phyloP scores from a whole-genome alignment of 1,140 invertebrate species.

The Drosophila setifemur region DNA sequence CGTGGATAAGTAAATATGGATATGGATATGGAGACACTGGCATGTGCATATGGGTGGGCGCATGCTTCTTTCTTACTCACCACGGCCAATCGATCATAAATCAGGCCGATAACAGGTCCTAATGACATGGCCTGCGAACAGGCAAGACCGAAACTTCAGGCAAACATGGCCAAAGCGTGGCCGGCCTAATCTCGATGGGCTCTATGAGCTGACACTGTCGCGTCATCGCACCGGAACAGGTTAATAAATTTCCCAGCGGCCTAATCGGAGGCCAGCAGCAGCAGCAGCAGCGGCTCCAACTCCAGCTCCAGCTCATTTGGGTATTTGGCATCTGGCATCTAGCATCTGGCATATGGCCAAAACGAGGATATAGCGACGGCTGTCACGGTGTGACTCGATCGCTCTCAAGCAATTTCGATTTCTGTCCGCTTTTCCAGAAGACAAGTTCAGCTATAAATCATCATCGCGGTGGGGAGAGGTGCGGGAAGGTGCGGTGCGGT shows the following conservation, averaged over 20 bases:
- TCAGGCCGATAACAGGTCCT: slow-evolving; percentile 29
- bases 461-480: slow-evolving; percentile 50
- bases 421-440: slow-evolving; percentile 55
- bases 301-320: slow-evolving; percentile 40
- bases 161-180: slow-evolving; percentile 41
- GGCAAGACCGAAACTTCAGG: slow-evolving; percentile 5
- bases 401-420: slow-evolving; percentile 55
- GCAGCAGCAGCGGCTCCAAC: slow-evolving; percentile 36
- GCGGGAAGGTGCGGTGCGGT: not conserved
- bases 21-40: not conserved
- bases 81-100: slow-evolving; percentile 46
- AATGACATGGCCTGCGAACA: slow-evolving; percentile 11
- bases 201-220: slow-evolving; percentile 47
- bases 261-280: slow-evolving; percentile 27
- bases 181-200: slow-evolving; percentile 53
- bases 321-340: slow-evolving; percentile 22
- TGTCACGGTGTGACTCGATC: slow-evolving; percentile 25
- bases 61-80: slow-evolving; percentile 19
- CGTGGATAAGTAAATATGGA: not conserved
- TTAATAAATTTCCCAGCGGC: slow-evolving; percentile 72
- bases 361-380: not conserved
- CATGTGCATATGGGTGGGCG: not conserved
- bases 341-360: slow-evolving; percentile 25
- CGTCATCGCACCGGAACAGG: slow-evolving; percentile 70
- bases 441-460: slow-evolving; percentile 79